A percentile compares a stretch with the other conserved stretches of the same genome.
Evolutionary conservation across 2,888 invertebrate genomes (phyloP).

Genomic region (Ennomos erosarius): DNA sequence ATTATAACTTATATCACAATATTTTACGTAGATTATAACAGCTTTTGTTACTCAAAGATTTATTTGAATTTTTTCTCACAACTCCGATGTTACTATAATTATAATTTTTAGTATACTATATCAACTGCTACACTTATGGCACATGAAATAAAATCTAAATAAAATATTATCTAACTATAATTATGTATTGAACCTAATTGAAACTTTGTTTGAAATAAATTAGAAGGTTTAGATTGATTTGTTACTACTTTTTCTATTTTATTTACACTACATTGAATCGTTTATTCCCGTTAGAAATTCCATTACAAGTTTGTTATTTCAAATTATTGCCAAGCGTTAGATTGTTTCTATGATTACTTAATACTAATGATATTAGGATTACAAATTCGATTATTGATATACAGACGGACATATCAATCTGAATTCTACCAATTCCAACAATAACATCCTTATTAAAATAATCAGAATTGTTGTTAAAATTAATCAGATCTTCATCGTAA

Average conservation of each 20-base stretch:
- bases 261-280: slow-evolving; percentile 50
- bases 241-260: slow-evolving; percentile 23
- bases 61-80: slow-evolving; percentile 77
- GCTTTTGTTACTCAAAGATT: slow-evolving; percentile 70
- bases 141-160: slow-evolving; percentile 70
- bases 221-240: slow-evolving; percentile 3
- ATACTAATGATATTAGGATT: slow-evolving; percentile 79
- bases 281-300: too few species aligned
- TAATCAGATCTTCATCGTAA: slow-evolving; percentile 49
- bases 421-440: slow-evolving; percentile 76
- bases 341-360: slow-evolving; percentile 67
- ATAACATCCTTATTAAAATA: slow-evolving; percentile 61
- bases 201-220: slow-evolving; percentile 29
- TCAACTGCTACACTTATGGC: slow-evolving; percentile 73
- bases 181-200: slow-evolving; percentile 35
- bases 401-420: slow-evolving; percentile 78
- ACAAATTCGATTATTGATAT: slow-evolving; percentile 83
- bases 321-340: slow-evolving; percentile 82
- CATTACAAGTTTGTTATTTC: slow-evolving; percentile 50
- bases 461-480: slow-evolving; percentile 63
- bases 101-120: slow-evolving; percentile 45
- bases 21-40: slow-evolving; percentile 79
- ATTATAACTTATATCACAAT: slow-evolving; percentile 80
- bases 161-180: slow-evolving; percentile 37
- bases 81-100: slow-evolving; percentile 74